Percentiles rank a stretch among this genome's conserved stretches.
Conservation (phyloP, 2,113 vertebrate genomes). For the Cyprinodon tularosa region DNA sequence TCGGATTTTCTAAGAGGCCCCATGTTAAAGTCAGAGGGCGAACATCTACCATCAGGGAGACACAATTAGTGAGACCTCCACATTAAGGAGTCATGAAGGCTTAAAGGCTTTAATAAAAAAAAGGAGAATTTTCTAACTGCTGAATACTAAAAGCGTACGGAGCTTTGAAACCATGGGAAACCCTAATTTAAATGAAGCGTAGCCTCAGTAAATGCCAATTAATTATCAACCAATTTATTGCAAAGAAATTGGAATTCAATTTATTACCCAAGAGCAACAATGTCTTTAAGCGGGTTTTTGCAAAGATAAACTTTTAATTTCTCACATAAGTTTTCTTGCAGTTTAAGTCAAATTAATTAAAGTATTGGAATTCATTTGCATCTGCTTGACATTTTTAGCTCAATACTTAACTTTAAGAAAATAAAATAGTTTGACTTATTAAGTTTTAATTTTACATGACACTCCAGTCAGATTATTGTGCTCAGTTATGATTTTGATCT, state of each 20-base stretch:
- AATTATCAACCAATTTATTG: slow-evolving; percentile 3
- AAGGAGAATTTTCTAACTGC: slow-evolving; percentile 1
- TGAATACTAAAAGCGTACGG: slow-evolving; percentile 3
- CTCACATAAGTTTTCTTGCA: neutral
- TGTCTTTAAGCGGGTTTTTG: neutral
- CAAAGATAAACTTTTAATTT: neutral
- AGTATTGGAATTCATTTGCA: neutral
- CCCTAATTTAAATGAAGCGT: neutral
- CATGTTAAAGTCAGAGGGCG: neutral
- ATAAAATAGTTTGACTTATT: neutral
- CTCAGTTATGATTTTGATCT: neutral
- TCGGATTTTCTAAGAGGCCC: neutral
- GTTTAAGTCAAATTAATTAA: neutral
- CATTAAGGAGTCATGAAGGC: slow-evolving; percentile 33
- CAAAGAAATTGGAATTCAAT: neutral
- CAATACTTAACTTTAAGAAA: neutral
- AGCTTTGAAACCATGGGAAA: neutral
- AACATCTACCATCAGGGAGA: neutral
- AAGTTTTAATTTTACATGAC: neutral
- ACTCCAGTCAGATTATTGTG: neutral
- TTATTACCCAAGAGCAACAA: slow-evolving; percentile 13
- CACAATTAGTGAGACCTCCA: slow-evolving; percentile 35
- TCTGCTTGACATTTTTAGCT: neutral
- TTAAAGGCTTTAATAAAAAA: slow-evolving; percentile 8
- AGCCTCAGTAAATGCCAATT: slow-evolving; percentile 5